Base-by-base conservation (phyloP, 2,888 invertebrate species). In the Aleiodes alternator region DNA sequence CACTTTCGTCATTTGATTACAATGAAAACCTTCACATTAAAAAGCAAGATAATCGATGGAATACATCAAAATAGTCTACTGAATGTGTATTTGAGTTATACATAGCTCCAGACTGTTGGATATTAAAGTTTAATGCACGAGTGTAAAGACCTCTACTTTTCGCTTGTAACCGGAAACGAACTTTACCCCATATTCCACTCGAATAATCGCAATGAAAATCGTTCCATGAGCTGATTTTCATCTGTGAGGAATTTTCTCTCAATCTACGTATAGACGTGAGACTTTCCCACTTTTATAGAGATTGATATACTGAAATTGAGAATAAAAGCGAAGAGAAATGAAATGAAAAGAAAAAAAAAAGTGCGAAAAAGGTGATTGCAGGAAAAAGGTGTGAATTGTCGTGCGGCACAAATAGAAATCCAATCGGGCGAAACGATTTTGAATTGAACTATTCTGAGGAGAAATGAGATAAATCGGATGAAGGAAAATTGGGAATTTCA, bases 121-220 rank as follows among this genome's bases (percentile, higher is more conserved):
- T 75, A 74, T 80, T 78, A 80, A 82, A 81, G 76, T 82, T 83
- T 82, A 82, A 83, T 78, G 81, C 59, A 34, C 78, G 75, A 78
- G 75, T 82, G 80, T 82, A 82, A 83, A 82, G 71, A 43, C 43
- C 43, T 9, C 59, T 79, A n/a, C 14, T 12, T 59, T 31, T 34
- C 78, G 81, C 79, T 80, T 79, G 79, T 78, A 77, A 80, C 80
- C 80, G 79, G 78, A 79, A 78, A 79, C 75, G 80, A 82, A 82
- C 82, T 82, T 83, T 82, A 80, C 81, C 77, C 82, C 81, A 82
- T 78, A 81, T 82, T 82, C 72, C 61, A 69, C 66, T 73, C 72
- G 72, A 61, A 69, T 68, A 53, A 38, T 59, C n/a, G 34, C n/a
- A n/a, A 31, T n/a, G 31, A 38, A 59, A 57, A 57, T 31, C 11